Conservation (phyloP, 2,113 vertebrate genomes). For the Indicator indicator region DNA sequence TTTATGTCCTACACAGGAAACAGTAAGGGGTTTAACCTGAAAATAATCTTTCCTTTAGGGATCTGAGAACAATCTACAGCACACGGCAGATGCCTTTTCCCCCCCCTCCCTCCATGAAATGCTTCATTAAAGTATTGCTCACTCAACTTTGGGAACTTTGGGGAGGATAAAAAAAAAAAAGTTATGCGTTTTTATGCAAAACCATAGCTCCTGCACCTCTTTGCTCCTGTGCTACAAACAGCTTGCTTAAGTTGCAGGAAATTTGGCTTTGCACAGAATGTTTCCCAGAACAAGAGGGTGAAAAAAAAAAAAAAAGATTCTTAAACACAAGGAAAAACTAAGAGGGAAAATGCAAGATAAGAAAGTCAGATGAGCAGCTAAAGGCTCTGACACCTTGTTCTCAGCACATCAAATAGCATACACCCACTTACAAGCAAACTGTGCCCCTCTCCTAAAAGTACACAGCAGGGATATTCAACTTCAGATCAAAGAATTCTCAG, state of each 20-base stretch:
- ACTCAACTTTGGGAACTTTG: neutral
- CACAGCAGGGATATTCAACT: neutral
- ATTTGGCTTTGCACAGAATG: conserved; percentile 19
- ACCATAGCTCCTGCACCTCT: neutral
- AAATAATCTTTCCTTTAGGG: neutral
- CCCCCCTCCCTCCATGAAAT: neutral
- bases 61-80: neutral
- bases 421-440: neutral
- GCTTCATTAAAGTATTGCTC: neutral
- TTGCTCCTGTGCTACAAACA: neutral
- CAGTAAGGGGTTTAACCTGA: neutral
- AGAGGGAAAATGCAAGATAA: neutral
- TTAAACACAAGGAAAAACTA: conserved; percentile 21
- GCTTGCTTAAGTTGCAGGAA: neutral
- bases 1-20: conserved; percentile 37
- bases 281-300: neutral
- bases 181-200: neutral
- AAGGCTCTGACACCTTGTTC: neutral
- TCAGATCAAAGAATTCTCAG: conserved; percentile 31
- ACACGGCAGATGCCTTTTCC: neutral
- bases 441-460: neutral
- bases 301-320: neutral
- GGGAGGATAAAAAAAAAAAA: neutral
- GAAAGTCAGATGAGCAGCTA: conserved; percentile 1
- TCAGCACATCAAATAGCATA: conserved; percentile 13